Evolutionary conservation across 2,113 vertebrate species (phyloP).

Genomic region (Leucosticte australis): DNA sequence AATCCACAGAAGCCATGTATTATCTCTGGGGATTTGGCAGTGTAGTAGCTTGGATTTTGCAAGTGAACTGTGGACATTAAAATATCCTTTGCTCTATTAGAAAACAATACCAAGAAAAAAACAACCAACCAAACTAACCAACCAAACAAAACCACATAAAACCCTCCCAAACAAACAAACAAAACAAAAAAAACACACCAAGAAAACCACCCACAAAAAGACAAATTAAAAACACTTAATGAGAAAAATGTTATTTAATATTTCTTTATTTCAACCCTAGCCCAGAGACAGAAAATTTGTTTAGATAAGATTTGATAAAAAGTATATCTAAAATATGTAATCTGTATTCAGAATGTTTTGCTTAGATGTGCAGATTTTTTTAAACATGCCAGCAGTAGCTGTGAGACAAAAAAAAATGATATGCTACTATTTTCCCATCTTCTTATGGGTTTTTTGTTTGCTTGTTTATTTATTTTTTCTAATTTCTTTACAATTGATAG

Average conservation of each 20-base stretch:
- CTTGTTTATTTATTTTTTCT: background rate
- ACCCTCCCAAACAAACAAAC: background rate
- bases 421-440: background rate
- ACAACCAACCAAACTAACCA: background rate
- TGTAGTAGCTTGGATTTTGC: background rate
- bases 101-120: background rate
- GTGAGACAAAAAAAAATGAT: background rate
- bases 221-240: background rate
- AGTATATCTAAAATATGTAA: background rate
- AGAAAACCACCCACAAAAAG: background rate
- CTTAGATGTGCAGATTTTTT: background rate
- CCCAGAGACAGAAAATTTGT: background rate
- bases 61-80: background rate
- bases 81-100: background rate
- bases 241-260: background rate
- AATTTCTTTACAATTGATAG: background rate
- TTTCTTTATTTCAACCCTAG: background rate
- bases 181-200: background rate
- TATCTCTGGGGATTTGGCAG: background rate
- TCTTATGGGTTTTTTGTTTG: background rate
- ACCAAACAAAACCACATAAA: background rate
- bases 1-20: background rate
- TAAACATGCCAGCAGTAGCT: background rate
- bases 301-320: background rate
- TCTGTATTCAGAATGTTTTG: background rate